Percentiles rank a stretch among this genome's conserved stretches.
Evolutionary conservation across 2,888 invertebrate species (phyloP).

Genomic region (Drosophila nr. medialis): DNA sequence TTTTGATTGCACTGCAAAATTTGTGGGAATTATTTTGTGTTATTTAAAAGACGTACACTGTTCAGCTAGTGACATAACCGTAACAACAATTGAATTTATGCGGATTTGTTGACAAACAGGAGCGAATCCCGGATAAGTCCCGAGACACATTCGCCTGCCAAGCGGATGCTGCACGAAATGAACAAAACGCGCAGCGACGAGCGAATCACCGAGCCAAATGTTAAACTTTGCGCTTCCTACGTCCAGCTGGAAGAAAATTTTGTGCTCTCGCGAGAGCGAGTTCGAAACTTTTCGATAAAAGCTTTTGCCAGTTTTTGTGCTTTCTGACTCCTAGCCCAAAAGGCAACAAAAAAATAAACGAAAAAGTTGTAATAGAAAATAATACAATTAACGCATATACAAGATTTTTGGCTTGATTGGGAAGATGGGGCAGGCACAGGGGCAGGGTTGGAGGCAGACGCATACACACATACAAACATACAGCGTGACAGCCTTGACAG

Average conservation of each 20-base stretch:
- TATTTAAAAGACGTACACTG: constrained; percentile 21
- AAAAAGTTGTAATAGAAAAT: constrained; percentile 58
- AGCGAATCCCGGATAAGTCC: constrained; percentile 27
- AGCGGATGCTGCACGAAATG: constrained; percentile 65
- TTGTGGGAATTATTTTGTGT: background rate
- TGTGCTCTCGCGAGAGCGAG: constrained; percentile 15
- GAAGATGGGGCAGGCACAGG: constrained; percentile 1
- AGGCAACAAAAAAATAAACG: background rate
- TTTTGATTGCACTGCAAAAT: constrained; percentile 35
- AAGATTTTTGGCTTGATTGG: constrained; percentile 43
- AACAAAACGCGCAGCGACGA: constrained; percentile 5
- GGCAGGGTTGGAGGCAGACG: background rate
- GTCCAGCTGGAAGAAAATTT: constrained; percentile 27
- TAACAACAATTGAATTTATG: constrained; percentile 54
- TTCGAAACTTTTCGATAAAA: constrained; percentile 38
- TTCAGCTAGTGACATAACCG: constrained; percentile 47
- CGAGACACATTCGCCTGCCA: constrained; percentile 37
- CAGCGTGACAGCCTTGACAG: constrained; percentile 37
- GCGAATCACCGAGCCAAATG: constrained; percentile 7
- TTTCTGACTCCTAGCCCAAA: constrained; percentile 42
- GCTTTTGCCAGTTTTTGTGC: constrained; percentile 44
- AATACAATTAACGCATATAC: constrained; percentile 56
- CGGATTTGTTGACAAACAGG: constrained; percentile 61
- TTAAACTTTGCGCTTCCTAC: constrained; percentile 24
- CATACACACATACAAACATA: constrained; percentile 1